A percentile compares a stretch with the other conserved stretches of the same genome.
Evolutionary conservation across 2,113 vertebrate species (phyloP).

Genomic region (Poeciliopsis retropinna): DNA sequence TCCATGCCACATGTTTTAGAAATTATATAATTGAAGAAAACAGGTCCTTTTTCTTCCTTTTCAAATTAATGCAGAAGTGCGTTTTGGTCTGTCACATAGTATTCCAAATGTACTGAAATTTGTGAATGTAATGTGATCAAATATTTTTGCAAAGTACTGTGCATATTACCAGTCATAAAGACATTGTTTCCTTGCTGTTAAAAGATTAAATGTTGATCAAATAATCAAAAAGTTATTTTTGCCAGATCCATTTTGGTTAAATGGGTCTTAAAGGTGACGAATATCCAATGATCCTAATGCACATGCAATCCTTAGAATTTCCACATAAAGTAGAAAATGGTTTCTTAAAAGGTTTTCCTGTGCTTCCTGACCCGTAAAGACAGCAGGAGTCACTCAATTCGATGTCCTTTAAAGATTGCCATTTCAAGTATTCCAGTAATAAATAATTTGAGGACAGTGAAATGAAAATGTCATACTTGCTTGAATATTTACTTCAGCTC

Average conservation of each 20-base stretch:
- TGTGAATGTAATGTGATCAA: too few relatives aligned
- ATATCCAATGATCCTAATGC: neutral
- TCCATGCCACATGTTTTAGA: too few relatives aligned
- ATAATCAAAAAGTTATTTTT: neutral
- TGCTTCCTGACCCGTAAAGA: slow-evolving; percentile 19
- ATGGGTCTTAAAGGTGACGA: neutral
- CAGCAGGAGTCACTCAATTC: slow-evolving; percentile 23
- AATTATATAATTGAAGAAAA: too few relatives aligned
- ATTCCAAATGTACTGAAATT: too few relatives aligned
- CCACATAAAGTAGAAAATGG: too few relatives aligned
- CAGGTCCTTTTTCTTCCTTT: too few relatives aligned
- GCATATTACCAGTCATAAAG: neutral
- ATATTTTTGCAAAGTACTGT: too few relatives aligned
- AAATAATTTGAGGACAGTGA: slow-evolving; percentile 16
- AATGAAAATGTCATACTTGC: slow-evolving; percentile 21
- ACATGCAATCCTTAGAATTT: neutral
- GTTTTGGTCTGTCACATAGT: too few relatives aligned
- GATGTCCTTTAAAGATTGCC: slow-evolving; percentile 20
- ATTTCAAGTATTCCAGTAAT: slow-evolving; percentile 16
- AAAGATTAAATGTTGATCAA: neutral
- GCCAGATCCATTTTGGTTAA: too few relatives aligned
- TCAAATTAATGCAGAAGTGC: too few relatives aligned
- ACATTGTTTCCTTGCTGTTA: neutral
- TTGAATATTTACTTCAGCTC: too few relatives aligned
- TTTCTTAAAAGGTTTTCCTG: slow-evolving; percentile 5